Evolutionary conservation across 92 coral and sea anemone species (phyloP), one percentile per base, ranked within the genome.

Genomic region (Diadumene lineata): DNA sequence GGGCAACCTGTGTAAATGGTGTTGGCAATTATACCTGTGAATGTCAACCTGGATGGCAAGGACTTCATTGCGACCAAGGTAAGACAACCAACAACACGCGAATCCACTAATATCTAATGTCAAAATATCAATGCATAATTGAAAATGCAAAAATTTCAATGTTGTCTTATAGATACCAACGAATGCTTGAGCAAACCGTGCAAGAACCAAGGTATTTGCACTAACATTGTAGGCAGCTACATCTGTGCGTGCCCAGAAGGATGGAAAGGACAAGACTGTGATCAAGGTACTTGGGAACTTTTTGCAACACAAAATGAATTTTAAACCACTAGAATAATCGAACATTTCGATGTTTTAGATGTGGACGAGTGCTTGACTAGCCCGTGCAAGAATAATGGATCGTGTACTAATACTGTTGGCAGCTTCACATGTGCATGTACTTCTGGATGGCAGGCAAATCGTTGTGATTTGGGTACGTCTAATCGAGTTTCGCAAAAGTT

Each of bases 151-250:
- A n/a, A n/a, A n/a, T n/a, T n/a, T n/a, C n/a, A n/a, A n/a, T n/a
- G n/a, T n/a, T n/a, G n/a, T n/a, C n/a, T n/a, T n/a, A n/a, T n/a
- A 77, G 82, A 75, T 64, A 50, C 67, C 53, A 18, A 77, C 43
- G 82, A 77, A 53, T 77, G 82, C 31, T 21, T 28, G 0, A 11
- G 1, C 29, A 77, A 56, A 44, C 64, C 29, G 18, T 77, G 82
- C 24, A 53, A 55, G 50, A 64, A 77, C 55, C 25, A 10, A 25
- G 82, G 31, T 2, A 77, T 10, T 22, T 77, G 82, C 34, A 10
- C 15, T 22, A 67, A 77, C 27, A 22, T 60, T 0, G 2, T 25
- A 53, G 82, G 74, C 1, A 53, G 75, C 19, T 77, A 44, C 62
- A 25, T 44, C 22, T 77, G 74, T 31, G 9, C 64, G 44, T 77